Conservation (phyloP, 2,797 vertebrate genomes). For the Chelon auratus region DNA sequence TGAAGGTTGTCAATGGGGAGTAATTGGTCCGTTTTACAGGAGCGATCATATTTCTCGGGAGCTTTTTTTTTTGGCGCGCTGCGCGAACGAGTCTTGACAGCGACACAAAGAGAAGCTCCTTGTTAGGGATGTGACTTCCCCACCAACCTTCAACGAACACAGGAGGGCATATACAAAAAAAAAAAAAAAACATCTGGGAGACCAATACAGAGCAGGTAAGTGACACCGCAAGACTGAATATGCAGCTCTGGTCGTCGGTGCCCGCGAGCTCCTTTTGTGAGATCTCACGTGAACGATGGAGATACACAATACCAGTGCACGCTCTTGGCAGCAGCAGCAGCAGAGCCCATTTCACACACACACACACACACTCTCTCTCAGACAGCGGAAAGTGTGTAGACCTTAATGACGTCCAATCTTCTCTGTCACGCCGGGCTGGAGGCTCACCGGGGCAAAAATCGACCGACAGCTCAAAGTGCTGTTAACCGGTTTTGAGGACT, state of each 20-base stretch:
- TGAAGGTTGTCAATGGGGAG: conserved; percentile 98
- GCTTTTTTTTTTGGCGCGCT: conserved; percentile 82
- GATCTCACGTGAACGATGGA: conserved; percentile 66
- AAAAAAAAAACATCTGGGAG: conserved; percentile 52
- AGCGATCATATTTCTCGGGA: conserved; percentile 95
- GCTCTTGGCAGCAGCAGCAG: conserved; percentile 71
- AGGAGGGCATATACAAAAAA: conserved; percentile 36
- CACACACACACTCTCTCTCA: conserved; percentile 12
- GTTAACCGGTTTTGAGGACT: conserved; percentile 77
- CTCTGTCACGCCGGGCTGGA: conserved; percentile 81
- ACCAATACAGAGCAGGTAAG: conserved; percentile 51
- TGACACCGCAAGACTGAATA: conserved; percentile 60
- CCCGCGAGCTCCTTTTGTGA: conserved; percentile 43
- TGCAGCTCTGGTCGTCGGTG: conserved; percentile 39
- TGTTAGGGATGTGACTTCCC: conserved; percentile 48
- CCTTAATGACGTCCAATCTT: conserved; percentile 84
- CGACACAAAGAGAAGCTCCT: conserved; percentile 86
- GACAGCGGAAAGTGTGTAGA: conserved; percentile 73
- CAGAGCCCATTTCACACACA: conserved; percentile 74
- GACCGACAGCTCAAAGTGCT: conserved; percentile 79
- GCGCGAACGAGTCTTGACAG: conserved; percentile 89
- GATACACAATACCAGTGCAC: conserved; percentile 68
- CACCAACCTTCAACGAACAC: conserved; percentile 47
- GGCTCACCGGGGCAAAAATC: conserved; percentile 80
- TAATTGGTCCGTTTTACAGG: conserved; percentile 98